Evolutionary conservation across 2,797 vertebrate genomes (phyloP), one percentile per base, ranked within the genome.

Genomic region (Crotalus adamanteus): DNA sequence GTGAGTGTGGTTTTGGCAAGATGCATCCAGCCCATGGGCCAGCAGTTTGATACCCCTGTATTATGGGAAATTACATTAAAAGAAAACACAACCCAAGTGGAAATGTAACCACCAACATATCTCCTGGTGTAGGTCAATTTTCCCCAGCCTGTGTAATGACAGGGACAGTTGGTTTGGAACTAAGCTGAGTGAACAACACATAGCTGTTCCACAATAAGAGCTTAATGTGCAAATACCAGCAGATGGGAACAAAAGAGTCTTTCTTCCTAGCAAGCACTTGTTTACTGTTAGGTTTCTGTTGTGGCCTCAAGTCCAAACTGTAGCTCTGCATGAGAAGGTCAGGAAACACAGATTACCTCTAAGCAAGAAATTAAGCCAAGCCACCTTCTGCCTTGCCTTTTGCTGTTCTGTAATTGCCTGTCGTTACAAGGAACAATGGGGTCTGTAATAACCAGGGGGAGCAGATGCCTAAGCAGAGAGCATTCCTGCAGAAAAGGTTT

Each of bases 321-420:
- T 26, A 16, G n/a, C 57, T 42, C 63, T 37, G 16, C 78, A 22
- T 37, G 55, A 28, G 90, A 88, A 57, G 63, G n/a, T 91, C 86
- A 83, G 89, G 55, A 91, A 73, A 12, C 13, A 20, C 28, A 28
- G 2, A 16, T 42, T 90, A 87, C 55, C 28, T 60, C 13, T 20
- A 37, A 91, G 63, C 63, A 91, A 61, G 42, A 83, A 55, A 87
- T 51, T 31, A 47, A 90, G 31, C 53, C 37, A 11, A 20, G n/a
- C n/a, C 47, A n/a, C 89, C 92, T 47, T 8, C 65, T 55, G 56
- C 12, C 60, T 91, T 83, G 90, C 86, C 90, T 91, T 91, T 93
- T 83, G 65, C 91, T 83, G 25, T 63, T 59, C 25, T 4, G n/a
- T 85, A 93, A 91, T 88, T 91, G 90, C 86, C 51, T 88, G 86